Percentiles rank a stretch among this genome's conserved stretches.
phyloP scores from a whole-genome alignment of 2,888 invertebrate species.

The Pollenia labialis region DNA sequence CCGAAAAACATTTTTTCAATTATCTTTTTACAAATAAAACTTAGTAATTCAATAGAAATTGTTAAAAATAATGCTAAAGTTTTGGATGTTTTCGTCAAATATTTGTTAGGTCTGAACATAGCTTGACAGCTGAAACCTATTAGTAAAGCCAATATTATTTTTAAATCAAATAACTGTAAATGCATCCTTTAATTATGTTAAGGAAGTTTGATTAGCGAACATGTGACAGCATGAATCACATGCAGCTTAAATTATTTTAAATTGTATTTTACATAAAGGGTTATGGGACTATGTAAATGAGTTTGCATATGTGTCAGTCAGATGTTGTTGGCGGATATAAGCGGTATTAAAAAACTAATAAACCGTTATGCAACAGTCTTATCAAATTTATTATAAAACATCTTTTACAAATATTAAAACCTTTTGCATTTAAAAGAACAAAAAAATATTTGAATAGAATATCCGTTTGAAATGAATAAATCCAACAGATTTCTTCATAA shows the following conservation, averaged over 20 bases:
- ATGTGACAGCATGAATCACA: constrained; percentile 61
- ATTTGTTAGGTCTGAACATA: too few relatives aligned
- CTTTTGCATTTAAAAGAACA: constrained; percentile 44
- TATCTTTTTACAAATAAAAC: too few relatives aligned
- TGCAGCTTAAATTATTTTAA: constrained; percentile 53
- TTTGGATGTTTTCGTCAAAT: too few relatives aligned
- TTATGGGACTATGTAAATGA: constrained; percentile 28
- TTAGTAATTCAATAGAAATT: too few relatives aligned
- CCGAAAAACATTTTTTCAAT: too few relatives aligned
- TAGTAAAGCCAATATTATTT: background rate
- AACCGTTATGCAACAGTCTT: constrained; percentile 69
- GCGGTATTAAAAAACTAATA: constrained; percentile 30
- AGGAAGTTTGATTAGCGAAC: constrained; percentile 21
- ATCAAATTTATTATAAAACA: constrained; percentile 49
- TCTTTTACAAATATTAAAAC: constrained; percentile 33
- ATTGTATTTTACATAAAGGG: constrained; percentile 49
- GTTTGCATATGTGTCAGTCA: constrained; percentile 19
- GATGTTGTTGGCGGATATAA: constrained; percentile 65
- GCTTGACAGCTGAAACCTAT: too few relatives aligned
- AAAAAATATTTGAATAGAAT: constrained; percentile 72
- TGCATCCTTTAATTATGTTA: constrained; percentile 42
- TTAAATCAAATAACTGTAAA: constrained; percentile 48
- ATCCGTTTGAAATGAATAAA: constrained; percentile 59
- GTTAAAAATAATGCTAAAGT: too few relatives aligned
- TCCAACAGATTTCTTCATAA: constrained; percentile 54